phyloP scores from a whole-genome alignment of 2,113 vertebrate genomes.

The Antechinus flavipes region DNA sequence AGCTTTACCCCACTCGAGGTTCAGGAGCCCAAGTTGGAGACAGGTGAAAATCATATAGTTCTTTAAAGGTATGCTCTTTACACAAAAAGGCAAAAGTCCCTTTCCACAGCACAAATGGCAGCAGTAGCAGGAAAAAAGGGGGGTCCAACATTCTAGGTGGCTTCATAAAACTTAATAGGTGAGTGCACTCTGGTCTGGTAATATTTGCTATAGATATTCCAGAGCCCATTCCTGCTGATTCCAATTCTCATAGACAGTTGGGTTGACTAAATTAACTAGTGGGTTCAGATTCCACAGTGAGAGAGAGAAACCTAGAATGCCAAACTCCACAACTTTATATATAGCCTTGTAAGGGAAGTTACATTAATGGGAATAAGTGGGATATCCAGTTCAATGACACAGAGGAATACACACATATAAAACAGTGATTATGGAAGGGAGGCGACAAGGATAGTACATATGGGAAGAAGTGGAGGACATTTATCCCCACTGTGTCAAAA shows the following conservation, averaged over 20 bases:
- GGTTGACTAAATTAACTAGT: too few relatives aligned
- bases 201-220: not conserved
- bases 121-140: not conserved
- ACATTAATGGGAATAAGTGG: not conserved
- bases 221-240: too few relatives aligned
- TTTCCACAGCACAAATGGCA: not conserved
- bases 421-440: too few relatives aligned
- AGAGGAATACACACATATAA: not conserved
- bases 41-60: not conserved
- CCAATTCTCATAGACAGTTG: too few relatives aligned
- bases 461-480: not conserved
- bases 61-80: not conserved
- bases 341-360: not conserved
- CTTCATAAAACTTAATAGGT: not conserved
- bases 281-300: too few relatives aligned
- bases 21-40: not conserved
- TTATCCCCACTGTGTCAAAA: not conserved
- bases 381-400: not conserved
- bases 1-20: not conserved
- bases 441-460: too few relatives aligned
- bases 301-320: too few relatives aligned
- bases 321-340: not conserved
- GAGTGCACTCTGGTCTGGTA: not conserved
- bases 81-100: not conserved
- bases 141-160: not conserved